A percentile compares a stretch with the other conserved stretches of the same genome.
Conservation (phyloP, 2,113 vertebrate genomes). For the Camelus bactrianus region DNA sequence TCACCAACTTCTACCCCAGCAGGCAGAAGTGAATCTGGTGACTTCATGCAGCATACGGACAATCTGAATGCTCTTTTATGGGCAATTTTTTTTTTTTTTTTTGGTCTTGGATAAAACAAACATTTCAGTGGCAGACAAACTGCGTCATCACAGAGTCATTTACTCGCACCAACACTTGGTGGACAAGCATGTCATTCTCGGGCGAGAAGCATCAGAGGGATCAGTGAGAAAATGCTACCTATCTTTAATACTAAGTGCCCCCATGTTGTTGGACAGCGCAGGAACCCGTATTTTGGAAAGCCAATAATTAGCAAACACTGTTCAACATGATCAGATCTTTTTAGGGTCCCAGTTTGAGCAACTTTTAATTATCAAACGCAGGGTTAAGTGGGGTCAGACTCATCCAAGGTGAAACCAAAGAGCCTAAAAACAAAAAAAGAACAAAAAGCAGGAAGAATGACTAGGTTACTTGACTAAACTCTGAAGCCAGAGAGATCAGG, state of each 20-base stretch:
- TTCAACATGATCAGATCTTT: neutral
- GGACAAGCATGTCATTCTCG: neutral
- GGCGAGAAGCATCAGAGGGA: neutral
- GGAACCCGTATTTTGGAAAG: constrained; percentile 17
- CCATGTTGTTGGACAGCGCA: neutral
- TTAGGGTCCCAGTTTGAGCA: neutral
- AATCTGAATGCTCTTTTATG: constrained; percentile 57
- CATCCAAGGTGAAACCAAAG: neutral
- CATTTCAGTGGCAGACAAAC: constrained; percentile 26
- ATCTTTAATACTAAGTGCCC: neutral
- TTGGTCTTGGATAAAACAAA: neutral
- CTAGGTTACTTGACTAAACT: neutral
- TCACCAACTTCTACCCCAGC: neutral
- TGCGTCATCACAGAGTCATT: constrained; percentile 20
- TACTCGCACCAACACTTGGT: neutral
- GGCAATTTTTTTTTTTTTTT: neutral
- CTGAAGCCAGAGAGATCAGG: neutral
- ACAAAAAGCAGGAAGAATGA: constrained; percentile 6
- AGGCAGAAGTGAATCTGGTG: constrained; percentile 26
- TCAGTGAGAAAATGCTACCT: neutral
- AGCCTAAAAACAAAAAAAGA: neutral
- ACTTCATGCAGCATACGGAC: constrained; percentile 29
- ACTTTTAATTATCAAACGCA: neutral
- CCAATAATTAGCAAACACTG: neutral
- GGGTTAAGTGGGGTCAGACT: neutral